phyloP scores from a whole-genome alignment of 2,888 invertebrate genomes.

The Ischnus inquisitorius region DNA sequence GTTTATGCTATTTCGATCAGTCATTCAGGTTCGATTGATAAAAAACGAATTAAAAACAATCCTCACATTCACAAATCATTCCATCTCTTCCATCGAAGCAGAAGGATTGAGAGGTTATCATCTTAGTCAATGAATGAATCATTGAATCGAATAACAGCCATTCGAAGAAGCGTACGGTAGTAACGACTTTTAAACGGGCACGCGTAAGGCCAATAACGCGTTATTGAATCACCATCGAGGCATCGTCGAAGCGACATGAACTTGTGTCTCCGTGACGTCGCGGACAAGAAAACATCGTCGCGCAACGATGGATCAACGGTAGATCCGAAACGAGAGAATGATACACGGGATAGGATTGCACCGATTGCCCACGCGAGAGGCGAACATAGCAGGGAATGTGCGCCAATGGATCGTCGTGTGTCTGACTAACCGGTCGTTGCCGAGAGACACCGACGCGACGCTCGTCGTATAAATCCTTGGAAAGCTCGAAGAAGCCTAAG shows the following conservation, averaged over 20 bases:
- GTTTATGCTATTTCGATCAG: no score
- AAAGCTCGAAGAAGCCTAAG: neutral
- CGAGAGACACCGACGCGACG: neutral
- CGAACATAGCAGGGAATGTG: neutral
- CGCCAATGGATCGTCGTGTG: neutral
- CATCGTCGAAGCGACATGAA: conserved; percentile 4
- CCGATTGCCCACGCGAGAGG: conserved; percentile 12
- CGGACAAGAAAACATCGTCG: neutral
- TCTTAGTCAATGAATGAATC: neutral
- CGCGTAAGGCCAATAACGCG: conserved; percentile 29
- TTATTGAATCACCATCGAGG: conserved; percentile 34
- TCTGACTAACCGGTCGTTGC: conserved; percentile 51
- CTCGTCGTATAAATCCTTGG: conserved; percentile 18
- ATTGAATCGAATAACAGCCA: neutral
- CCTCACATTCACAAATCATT: neutral
- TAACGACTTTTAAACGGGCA: neutral
- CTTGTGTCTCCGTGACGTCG: neutral
- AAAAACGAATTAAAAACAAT: neutral
- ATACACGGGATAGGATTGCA: conserved; percentile 38
- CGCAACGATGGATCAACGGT: neutral
- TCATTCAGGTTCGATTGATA: no score
- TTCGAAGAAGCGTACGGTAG: neutral
- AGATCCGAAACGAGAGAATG: conserved; percentile 21
- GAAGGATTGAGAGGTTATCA: no score
- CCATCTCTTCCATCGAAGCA: neutral